Conservation (phyloP, 2,797 vertebrate species). For the Euthynnus affinis region DNA sequence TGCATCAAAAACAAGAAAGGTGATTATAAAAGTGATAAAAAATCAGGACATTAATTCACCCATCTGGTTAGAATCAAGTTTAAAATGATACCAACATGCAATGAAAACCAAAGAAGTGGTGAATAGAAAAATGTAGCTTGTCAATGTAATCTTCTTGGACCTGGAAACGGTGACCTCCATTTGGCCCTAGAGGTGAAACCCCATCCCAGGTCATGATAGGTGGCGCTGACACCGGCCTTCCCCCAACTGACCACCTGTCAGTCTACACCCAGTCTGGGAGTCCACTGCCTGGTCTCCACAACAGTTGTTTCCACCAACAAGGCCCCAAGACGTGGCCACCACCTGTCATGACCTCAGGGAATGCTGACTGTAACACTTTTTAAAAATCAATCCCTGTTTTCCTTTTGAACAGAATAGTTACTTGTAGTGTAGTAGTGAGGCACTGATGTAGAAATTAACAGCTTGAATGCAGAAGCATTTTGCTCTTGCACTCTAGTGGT, state of each 20-base stretch:
- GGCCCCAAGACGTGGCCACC: constrained; percentile 44
- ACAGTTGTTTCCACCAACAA: constrained; percentile 31
- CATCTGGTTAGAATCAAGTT: background rate
- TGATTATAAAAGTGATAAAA: background rate
- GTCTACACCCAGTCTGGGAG: constrained; percentile 42
- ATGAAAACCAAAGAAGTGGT: background rate
- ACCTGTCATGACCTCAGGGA: constrained; percentile 76
- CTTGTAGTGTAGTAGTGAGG: background rate
- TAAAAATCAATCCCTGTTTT: background rate
- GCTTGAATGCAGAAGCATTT: constrained; percentile 32
- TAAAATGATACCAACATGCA: background rate
- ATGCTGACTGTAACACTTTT: background rate
- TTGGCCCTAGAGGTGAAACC: constrained; percentile 62
- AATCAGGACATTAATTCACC: background rate
- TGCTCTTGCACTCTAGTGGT: background rate
- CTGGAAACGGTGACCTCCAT: constrained; percentile 35
- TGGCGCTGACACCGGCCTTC: constrained; percentile 23
- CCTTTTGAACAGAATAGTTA: background rate
- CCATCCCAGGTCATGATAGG: constrained; percentile 58
- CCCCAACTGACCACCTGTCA: constrained; percentile 69
- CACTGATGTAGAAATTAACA: constrained; percentile 11
- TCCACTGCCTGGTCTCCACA: constrained; percentile 19
- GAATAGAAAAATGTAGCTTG: background rate
- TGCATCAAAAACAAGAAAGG: background rate
- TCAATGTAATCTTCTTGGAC: constrained; percentile 4